phyloP scores from a whole-genome alignment of 2,888 invertebrate species.

The Theretra japonica region DNA sequence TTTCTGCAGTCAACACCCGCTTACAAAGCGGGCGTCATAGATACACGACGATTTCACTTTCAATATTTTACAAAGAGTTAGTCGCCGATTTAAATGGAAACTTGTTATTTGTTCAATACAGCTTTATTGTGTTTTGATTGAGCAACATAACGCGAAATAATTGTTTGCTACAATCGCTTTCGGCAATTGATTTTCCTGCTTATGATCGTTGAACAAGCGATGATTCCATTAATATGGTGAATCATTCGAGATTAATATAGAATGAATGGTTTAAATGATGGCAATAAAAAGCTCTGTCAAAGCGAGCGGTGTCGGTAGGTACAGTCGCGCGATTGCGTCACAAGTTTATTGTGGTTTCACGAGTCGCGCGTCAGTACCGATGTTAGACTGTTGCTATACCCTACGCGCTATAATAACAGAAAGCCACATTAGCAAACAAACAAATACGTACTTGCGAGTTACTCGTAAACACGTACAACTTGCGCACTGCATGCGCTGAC shows the following conservation, averaged over 20 bases:
- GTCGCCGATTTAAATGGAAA: background rate
- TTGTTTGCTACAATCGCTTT: background rate
- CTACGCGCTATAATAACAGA: slow-evolving; percentile 28
- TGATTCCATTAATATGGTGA: slow-evolving; percentile 34
- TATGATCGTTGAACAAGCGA: background rate
- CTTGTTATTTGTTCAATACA: background rate
- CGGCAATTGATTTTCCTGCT: background rate
- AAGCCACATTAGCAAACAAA: slow-evolving; percentile 31
- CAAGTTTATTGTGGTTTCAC: slow-evolving; percentile 46
- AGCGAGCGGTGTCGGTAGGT: slow-evolving; percentile 34
- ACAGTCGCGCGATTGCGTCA: slow-evolving; percentile 45
- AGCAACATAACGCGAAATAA: slow-evolving; percentile 5
- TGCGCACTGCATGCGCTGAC: background rate
- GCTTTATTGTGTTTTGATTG: slow-evolving; percentile 8
- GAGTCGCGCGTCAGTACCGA: slow-evolving; percentile 43
- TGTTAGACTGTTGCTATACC: slow-evolving; percentile 36
- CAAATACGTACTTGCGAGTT: slow-evolving; percentile 18
- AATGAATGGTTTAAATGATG: slow-evolving; percentile 44
- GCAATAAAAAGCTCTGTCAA: slow-evolving; percentile 47
- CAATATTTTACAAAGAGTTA: slow-evolving; percentile 19
- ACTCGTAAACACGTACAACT: slow-evolving; percentile 21
- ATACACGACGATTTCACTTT: slow-evolving; percentile 28
- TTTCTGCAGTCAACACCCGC: slow-evolving; percentile 31
- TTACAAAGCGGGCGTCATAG: slow-evolving; percentile 35
- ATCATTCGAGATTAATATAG: slow-evolving; percentile 42